Evolutionary conservation across 2,797 vertebrate genomes (phyloP).

Genomic region (Cyprinodon diabolis): DNA sequence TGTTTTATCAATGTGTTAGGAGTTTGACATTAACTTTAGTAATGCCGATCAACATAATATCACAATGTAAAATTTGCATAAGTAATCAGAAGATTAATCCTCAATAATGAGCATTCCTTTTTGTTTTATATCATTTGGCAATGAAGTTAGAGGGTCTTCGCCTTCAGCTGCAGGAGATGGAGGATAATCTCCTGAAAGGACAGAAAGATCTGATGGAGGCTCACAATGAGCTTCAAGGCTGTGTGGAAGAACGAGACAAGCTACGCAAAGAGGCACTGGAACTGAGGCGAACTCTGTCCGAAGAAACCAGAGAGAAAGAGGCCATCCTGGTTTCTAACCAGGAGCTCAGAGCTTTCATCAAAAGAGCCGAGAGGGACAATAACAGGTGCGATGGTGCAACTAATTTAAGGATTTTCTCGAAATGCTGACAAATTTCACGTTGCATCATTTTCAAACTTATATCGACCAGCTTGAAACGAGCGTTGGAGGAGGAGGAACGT

Average conservation of each 20-base stretch:
- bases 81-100: background rate
- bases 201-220: constrained; percentile 77
- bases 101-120: constrained; percentile 4
- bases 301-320: constrained; percentile 80
- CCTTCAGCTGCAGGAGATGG: constrained; percentile 71
- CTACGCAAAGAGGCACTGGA: constrained; percentile 80
- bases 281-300: constrained; percentile 68
- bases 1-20: background rate
- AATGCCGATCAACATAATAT: background rate
- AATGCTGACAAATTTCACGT: background rate
- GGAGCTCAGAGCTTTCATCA: constrained; percentile 78
- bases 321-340: constrained; percentile 80
- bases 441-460: background rate
- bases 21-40: background rate
- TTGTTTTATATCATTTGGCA: constrained; percentile 12
- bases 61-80: background rate
- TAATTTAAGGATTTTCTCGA: background rate
- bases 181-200: constrained; percentile 67
- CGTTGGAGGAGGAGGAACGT: constrained; percentile 82
- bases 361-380: constrained; percentile 81
- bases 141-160: constrained; percentile 77
- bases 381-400: constrained; percentile 76
- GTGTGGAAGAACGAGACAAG: constrained; percentile 70
- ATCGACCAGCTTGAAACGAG: constrained; percentile 77
- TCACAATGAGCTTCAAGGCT: constrained; percentile 75